A percentile compares a stretch with the other conserved stretches of the same genome.
Evolutionary conservation across 2,888 invertebrate genomes (phyloP).

Genomic region (Vanessa cardui): DNA sequence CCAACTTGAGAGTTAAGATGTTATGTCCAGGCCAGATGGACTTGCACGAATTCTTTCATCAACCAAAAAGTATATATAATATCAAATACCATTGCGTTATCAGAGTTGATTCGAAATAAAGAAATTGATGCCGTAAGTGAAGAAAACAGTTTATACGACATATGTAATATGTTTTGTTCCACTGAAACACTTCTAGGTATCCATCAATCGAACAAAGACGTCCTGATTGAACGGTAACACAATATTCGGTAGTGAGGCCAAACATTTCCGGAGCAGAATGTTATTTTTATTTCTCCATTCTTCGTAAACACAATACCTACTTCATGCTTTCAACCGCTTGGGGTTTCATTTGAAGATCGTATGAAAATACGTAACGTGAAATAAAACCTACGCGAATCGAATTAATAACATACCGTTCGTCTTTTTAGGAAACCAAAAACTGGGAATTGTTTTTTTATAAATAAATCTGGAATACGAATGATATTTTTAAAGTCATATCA

Average conservation of each 20-base stretch:
- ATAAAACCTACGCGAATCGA: background rate
- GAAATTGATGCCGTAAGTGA: background rate
- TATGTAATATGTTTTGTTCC: constrained; percentile 28
- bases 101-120: background rate
- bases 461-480: too few species aligned
- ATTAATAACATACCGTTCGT: background rate
- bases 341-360: constrained; percentile 9
- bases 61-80: too few species aligned
- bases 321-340: constrained; percentile 13
- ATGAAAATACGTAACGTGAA: constrained; percentile 5
- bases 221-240: constrained; percentile 70
- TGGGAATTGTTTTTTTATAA: too few species aligned
- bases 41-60: too few species aligned
- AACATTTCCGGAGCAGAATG: constrained; percentile 46
- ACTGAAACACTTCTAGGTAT: constrained; percentile 25
- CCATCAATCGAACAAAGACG: constrained; percentile 35
- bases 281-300: constrained; percentile 39
- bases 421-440: background rate
- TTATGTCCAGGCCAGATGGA: too few species aligned
- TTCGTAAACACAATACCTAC: constrained; percentile 26
- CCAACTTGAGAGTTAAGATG: too few species aligned
- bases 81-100: too few species aligned
- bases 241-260: constrained; percentile 56
- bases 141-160: constrained; percentile 20
- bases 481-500: too few species aligned